A percentile compares a stretch with the other conserved stretches of the same genome.
These are phyloP conservation scores for Halcyon badia DNA, from an alignment of 2,797 vertebrate species.

Conservation along the genomic window DNA sequence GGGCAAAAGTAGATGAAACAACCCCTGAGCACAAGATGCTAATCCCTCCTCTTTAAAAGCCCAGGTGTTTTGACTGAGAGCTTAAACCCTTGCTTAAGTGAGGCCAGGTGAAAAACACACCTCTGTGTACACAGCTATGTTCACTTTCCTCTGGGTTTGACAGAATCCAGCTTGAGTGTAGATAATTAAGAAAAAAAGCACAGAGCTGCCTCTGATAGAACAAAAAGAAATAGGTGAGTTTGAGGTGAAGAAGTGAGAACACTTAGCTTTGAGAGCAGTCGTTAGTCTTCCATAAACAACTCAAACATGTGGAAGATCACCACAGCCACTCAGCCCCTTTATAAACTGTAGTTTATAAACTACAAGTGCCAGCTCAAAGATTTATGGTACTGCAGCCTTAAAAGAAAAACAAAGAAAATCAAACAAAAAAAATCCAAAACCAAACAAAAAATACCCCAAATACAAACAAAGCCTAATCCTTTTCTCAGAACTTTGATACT, in stretches of 20 bases:
- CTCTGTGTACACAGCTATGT: background rate
- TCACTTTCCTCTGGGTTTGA: background rate
- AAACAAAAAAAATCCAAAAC: too few relatives aligned
- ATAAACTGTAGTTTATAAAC: background rate
- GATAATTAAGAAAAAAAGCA: background rate
- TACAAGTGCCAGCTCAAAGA: background rate
- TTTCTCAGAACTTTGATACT: background rate
- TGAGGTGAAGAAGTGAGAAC: background rate
- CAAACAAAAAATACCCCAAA: background rate
- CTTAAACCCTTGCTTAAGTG: background rate
- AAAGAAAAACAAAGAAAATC: background rate
- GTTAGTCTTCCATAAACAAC: conserved; percentile 39
- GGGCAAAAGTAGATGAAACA: conserved; percentile 4
- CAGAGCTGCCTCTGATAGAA: background rate
- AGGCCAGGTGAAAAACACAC: conserved; percentile 36
- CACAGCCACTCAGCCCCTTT: background rate
- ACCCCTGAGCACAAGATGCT: background rate
- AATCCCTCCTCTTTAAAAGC: conserved; percentile 1
- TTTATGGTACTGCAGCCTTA: background rate
- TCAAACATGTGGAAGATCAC: conserved; percentile 9
- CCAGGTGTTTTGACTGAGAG: conserved; percentile 8
- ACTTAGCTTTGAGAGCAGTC: background rate
- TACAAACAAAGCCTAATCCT: background rate
- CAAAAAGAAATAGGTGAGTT: background rate
- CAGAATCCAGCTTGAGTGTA: background rate